phyloP scores from a whole-genome alignment of 2,888 invertebrate species.

The Selenia dentaria region DNA sequence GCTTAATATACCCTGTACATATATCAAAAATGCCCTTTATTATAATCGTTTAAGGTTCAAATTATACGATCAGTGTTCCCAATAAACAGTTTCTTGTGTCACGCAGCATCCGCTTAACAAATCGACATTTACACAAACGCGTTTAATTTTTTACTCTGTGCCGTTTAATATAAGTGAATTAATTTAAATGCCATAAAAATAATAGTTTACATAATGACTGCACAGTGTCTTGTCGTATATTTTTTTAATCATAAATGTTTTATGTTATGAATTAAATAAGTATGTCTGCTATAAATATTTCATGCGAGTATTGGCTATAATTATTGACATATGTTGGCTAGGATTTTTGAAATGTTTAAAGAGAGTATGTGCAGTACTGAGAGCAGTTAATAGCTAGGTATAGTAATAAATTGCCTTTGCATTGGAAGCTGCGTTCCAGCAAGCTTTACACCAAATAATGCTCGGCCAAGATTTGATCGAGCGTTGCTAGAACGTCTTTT shows the following conservation, averaged over 20 bases:
- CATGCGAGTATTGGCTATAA: constrained; percentile 47
- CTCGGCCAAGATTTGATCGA: no score
- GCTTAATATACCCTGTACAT: constrained; percentile 20
- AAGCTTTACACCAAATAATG: no score
- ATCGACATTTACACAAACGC: constrained; percentile 68
- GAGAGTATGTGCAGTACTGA: no score
- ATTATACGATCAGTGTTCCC: constrained; percentile 30
- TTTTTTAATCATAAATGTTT: constrained; percentile 56
- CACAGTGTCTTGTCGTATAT: constrained; percentile 50
- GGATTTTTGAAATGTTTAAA: no score
- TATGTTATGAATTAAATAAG: no score
- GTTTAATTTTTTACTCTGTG: constrained; percentile 58
- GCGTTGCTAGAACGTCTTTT: no score
- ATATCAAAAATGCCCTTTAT: constrained; percentile 8
- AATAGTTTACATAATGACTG: constrained; percentile 68
- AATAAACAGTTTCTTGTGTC: constrained; percentile 54
- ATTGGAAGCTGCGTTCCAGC: no score
- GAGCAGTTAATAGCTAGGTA: no score
- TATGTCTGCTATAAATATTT: constrained; percentile 63
- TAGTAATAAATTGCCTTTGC: no score
- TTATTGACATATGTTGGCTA: constrained; percentile 33
- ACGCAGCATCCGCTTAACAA: constrained; percentile 62
- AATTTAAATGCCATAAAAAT: constrained; percentile 78
- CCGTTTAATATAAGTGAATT: constrained; percentile 79
- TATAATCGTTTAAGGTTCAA: neutral